Conservation (phyloP, 2,113 vertebrate species). For the Anser brachyrhynchus region DNA sequence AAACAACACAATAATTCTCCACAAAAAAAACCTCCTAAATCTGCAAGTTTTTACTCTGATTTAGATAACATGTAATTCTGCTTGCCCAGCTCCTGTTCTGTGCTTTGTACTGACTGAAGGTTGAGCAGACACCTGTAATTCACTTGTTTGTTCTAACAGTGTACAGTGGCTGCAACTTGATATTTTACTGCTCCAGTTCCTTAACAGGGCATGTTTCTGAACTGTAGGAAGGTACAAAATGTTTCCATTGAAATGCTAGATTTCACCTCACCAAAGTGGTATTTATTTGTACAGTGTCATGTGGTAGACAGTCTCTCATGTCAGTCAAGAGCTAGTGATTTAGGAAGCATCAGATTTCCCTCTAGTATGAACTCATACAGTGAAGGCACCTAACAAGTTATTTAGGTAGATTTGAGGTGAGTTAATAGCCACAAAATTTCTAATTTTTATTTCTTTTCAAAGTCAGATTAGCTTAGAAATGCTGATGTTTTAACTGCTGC, state of each 20-base stretch:
- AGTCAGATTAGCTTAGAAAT: background rate
- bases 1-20: background rate
- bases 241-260: slow-evolving; percentile 32
- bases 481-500: background rate
- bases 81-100: background rate
- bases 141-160: background rate
- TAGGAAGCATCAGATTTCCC: background rate
- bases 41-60: background rate
- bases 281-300: background rate
- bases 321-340: slow-evolving; percentile 1
- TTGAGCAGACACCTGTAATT: background rate
- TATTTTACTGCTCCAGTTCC: slow-evolving; percentile 29
- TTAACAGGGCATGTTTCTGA: slow-evolving; percentile 22
- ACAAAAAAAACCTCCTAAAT: background rate
- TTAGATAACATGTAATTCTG: background rate
- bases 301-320: background rate
- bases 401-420: background rate
- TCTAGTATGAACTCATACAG: background rate
- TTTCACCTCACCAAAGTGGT: slow-evolving; percentile 6
- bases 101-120: background rate
- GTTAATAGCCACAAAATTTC: background rate
- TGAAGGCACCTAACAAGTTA: background rate
- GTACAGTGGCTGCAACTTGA: slow-evolving; percentile 21
- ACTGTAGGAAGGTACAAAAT: slow-evolving; percentile 19
- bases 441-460: background rate